phyloP scores from a whole-genome alignment of 2,888 invertebrate species.

The Tipula helvola region DNA sequence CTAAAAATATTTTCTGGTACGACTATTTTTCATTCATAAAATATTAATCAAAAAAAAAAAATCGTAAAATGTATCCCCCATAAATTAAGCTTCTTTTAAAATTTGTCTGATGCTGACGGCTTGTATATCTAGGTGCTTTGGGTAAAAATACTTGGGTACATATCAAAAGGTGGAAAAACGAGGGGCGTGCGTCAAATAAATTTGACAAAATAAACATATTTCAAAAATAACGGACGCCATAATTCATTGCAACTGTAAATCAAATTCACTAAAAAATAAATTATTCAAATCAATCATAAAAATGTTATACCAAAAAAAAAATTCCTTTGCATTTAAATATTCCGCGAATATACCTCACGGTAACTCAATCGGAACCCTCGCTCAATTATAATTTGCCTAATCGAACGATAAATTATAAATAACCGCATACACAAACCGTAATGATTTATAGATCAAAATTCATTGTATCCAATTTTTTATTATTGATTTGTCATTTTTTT shows the following conservation, averaged over 20 bases:
- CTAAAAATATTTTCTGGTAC: too few species aligned
- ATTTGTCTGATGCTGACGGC: too few species aligned
- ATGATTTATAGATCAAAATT: neutral
- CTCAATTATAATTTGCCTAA: neutral
- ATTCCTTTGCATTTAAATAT: neutral
- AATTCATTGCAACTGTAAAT: neutral
- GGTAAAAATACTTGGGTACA: too few species aligned
- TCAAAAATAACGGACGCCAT: neutral
- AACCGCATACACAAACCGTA: neutral
- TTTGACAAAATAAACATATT: neutral
- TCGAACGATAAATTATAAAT: neutral
- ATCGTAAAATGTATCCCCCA: too few species aligned
- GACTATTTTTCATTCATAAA: too few species aligned
- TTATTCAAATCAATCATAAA: neutral
- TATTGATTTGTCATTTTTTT: neutral
- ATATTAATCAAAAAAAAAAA: too few species aligned
- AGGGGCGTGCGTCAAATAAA: too few species aligned
- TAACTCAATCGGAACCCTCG: neutral
- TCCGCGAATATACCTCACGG: neutral
- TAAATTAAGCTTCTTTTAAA: too few species aligned
- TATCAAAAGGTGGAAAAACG: too few species aligned
- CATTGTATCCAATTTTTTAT: neutral
- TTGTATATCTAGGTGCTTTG: too few species aligned
- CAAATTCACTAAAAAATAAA: neutral
- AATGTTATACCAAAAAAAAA: neutral